Evolutionary conservation across 2,797 vertebrate genomes (phyloP).

Genomic region (Catamblyrhynchus diadema): DNA sequence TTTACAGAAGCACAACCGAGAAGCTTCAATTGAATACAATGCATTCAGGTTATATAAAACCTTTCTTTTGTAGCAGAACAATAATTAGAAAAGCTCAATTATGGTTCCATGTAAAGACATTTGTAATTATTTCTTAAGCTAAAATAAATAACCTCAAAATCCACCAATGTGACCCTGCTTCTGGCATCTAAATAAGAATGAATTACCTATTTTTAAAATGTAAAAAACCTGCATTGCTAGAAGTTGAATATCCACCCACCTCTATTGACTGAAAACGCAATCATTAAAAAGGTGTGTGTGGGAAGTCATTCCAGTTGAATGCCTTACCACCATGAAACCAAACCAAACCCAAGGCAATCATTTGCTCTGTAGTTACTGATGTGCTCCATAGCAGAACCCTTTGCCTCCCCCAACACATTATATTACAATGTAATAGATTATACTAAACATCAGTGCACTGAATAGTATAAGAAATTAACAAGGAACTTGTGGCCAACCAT

Average conservation of each 20-base stretch:
- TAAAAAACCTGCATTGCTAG: not conserved
- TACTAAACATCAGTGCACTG: not conserved
- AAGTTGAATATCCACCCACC: conserved; percentile 1
- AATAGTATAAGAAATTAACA: not conserved
- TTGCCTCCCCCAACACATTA: not conserved
- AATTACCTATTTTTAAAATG: not conserved
- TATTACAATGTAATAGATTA: not conserved
- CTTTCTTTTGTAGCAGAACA: not conserved
- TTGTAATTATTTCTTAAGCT: not conserved
- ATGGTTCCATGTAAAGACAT: not conserved
- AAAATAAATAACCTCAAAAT: not conserved
- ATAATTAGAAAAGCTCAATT: not conserved
- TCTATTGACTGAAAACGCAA: not conserved
- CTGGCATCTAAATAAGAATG: not conserved
- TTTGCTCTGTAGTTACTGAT: not conserved
- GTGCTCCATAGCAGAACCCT: not conserved
- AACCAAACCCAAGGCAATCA: not conserved
- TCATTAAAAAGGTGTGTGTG: not conserved
- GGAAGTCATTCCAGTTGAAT: conserved; percentile 9
- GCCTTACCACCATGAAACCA: not conserved
- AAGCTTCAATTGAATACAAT: not conserved
- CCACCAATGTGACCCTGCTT: not conserved
- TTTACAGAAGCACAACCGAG: not conserved
- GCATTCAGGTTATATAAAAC: not conserved
- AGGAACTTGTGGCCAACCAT: not conserved